Percentiles rank a stretch among this genome's conserved stretches.
Evolutionary conservation across 1,140 invertebrate genomes (phyloP).

Genomic region (Plectrocnemia conspersa): DNA sequence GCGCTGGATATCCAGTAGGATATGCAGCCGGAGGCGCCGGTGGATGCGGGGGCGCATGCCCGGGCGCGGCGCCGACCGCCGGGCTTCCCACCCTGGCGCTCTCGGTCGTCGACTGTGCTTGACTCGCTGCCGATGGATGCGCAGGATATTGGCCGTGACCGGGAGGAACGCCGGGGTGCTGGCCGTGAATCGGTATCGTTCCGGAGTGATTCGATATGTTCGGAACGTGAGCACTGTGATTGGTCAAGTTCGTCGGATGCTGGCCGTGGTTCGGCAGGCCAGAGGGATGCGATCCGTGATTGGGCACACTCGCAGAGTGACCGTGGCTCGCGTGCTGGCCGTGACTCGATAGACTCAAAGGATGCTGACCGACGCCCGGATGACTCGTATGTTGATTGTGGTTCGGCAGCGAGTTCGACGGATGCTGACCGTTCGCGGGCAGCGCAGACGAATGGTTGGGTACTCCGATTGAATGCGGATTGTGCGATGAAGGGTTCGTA

Average conservation of each 20-base stretch:
- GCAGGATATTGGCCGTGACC: conserved; percentile 21
- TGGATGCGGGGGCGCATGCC: conserved; percentile 37
- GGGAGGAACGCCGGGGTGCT: conserved; percentile 16
- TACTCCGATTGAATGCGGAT: conserved; percentile 50
- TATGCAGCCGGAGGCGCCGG: conserved; percentile 48
- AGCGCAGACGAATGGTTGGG: conserved; percentile 41
- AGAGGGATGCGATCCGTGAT: conserved; percentile 22
- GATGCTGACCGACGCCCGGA: conserved; percentile 17
- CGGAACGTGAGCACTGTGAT: conserved; percentile 7
- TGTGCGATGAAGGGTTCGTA: conserved; percentile 50
- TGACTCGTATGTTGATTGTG: conserved; percentile 14
- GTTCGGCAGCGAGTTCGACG: conserved; percentile 16
- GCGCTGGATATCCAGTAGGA: conserved; percentile 59
- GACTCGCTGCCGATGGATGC: conserved; percentile 15
- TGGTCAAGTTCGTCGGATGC: conserved; percentile 8
- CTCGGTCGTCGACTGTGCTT: conserved; percentile 28
- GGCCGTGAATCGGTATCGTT: conserved; percentile 15
- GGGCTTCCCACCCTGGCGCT: conserved; percentile 44
- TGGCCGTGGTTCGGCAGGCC: conserved; percentile 7
- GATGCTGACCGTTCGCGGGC: conserved; percentile 35
- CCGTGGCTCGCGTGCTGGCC: conserved; percentile 15
- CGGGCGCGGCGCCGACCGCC: conserved; percentile 41
- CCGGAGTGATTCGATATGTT: conserved; percentile 4
- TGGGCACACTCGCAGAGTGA: conserved; percentile 9
- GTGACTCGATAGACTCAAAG: neutral